These are phyloP conservation scores for Semnornis frantzii DNA, from an alignment of 2,113 vertebrate genomes.

Conservation along the genomic window DNA sequence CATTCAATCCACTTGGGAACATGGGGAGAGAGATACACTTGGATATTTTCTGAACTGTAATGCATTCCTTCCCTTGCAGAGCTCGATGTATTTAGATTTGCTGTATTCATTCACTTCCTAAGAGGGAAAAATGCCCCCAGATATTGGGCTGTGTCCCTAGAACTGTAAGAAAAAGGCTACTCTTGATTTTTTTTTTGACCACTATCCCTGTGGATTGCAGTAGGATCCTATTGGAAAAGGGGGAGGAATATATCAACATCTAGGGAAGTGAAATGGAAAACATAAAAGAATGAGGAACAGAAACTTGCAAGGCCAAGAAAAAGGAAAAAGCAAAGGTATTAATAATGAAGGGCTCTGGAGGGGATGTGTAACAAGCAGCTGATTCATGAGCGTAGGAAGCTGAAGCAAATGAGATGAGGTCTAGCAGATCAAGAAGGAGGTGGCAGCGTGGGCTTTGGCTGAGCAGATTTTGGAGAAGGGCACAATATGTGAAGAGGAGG, in stretches of 20 bases:
- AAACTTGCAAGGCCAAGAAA: background rate
- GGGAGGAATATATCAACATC: background rate
- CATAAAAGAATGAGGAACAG: background rate
- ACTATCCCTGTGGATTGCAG: background rate
- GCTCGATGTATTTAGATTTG: background rate
- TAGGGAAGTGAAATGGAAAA: background rate
- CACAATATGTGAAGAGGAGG: background rate
- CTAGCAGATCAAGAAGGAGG: background rate
- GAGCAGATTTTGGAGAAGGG: background rate
- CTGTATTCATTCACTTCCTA: background rate
- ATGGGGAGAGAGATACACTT: background rate
- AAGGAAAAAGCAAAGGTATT: background rate
- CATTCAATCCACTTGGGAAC: constrained; percentile 15
- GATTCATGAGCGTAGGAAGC: background rate
- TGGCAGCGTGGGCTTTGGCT: background rate
- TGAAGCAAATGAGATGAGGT: background rate
- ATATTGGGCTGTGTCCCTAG: background rate
- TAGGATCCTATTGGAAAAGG: background rate
- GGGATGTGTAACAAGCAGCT: background rate
- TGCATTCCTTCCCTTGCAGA: background rate
- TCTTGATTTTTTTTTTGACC: background rate
- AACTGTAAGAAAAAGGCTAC: background rate
- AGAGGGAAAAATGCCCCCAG: background rate
- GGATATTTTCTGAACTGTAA: background rate
- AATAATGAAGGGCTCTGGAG: background rate